A percentile compares a stretch with the other conserved stretches of the same genome.
Conservation (phyloP, 2,113 vertebrate species). For the Brachyhypopomus occidentalis region DNA sequence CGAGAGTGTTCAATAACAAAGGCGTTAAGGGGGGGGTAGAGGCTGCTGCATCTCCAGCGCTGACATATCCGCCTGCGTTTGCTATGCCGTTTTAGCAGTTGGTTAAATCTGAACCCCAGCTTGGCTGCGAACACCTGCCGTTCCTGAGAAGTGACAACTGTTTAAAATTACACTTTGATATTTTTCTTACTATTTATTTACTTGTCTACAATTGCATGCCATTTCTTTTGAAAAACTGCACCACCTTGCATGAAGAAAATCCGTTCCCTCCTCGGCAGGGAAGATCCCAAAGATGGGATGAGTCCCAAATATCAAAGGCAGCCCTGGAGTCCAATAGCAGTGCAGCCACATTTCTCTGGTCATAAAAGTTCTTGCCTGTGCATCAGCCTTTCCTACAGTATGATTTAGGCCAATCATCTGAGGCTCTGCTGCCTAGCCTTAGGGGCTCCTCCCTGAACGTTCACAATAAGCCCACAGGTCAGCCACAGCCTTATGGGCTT, state of each 20-base stretch:
- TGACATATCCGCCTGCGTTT: conserved; percentile 15
- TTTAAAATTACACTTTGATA: conserved; percentile 36
- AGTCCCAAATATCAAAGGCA: background rate
- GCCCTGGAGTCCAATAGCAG: background rate
- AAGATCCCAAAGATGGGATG: background rate
- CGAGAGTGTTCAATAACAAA: conserved; percentile 43
- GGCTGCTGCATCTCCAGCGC: conserved; percentile 21
- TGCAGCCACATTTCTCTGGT: background rate
- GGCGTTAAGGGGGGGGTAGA: conserved; percentile 25
- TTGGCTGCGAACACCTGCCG: background rate
- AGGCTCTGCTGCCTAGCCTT: conserved; percentile 12
- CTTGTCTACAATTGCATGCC: background rate
- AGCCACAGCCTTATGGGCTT: conserved; percentile 7
- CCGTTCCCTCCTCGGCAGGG: conserved; percentile 6
- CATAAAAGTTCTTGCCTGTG: too few species aligned
- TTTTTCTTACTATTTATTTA: conserved; percentile 25
- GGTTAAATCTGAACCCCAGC: conserved; percentile 30
- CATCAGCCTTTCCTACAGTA: background rate
- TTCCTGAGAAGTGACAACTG: conserved; percentile 36
- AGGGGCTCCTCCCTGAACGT: conserved; percentile 18
- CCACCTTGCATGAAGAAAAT: conserved; percentile 16
- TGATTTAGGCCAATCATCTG: conserved; percentile 14
- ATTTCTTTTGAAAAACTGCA: background rate
- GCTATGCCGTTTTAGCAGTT: conserved; percentile 24
- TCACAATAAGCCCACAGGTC: conserved; percentile 29